Evolutionary conservation across 1,140 invertebrate genomes (phyloP).

Genomic region (Cotesia typhae): DNA sequence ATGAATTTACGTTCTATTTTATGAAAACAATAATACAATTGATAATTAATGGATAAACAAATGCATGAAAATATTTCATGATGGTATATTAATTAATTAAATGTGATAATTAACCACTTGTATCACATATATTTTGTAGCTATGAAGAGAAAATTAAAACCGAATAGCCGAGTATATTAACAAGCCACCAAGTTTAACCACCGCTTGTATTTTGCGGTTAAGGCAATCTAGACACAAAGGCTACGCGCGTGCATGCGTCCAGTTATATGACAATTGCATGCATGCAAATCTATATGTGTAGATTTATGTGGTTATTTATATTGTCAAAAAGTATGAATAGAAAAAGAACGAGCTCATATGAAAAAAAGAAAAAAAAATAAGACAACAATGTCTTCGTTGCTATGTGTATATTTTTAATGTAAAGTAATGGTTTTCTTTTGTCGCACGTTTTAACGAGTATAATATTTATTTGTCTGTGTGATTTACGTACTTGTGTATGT

Average conservation of each 20-base stretch:
- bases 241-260: neutral
- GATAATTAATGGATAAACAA: too few species aligned
- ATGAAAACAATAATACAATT: too few species aligned
- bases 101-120: conserved; percentile 16
- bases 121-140: neutral
- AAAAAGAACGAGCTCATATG: too few species aligned
- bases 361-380: neutral
- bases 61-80: neutral
- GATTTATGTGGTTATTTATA: too few species aligned
- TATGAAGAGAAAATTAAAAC: conserved; percentile 2
- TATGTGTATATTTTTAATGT: conserved; percentile 47
- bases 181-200: conserved; percentile 25
- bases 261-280: conserved; percentile 22
- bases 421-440: conserved; percentile 51
- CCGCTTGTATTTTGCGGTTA: conserved; percentile 25
- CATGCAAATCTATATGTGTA: neutral
- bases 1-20: too few species aligned
- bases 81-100: conserved; percentile 6
- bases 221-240: conserved; percentile 26
- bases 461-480: conserved; percentile 7
- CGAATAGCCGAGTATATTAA: conserved; percentile 31
- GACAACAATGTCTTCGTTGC: neutral
- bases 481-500: conserved; percentile 1
- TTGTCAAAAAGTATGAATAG: neutral
- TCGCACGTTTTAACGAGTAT: neutral